phyloP scores from a whole-genome alignment of 64 coral and sea anemone species.

The Catalaphyllia jardinei region DNA sequence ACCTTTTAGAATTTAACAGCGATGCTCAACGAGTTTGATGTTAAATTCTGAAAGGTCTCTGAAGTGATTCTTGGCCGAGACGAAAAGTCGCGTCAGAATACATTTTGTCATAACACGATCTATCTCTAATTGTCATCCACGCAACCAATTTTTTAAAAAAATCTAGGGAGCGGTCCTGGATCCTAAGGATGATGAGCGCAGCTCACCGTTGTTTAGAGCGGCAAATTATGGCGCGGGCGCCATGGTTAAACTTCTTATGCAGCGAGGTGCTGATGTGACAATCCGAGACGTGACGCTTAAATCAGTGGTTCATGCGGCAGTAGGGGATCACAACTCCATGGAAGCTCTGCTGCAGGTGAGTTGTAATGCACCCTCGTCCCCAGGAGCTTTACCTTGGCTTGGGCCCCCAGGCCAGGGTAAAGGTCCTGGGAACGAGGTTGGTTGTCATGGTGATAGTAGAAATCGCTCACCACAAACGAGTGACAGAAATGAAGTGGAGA shows the following conservation, averaged over 20 bases:
- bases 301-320: slow-evolving; percentile 68
- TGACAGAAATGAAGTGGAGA: no score
- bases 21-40: no score
- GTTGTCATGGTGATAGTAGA: background rate
- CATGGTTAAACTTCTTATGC: slow-evolving; percentile 59
- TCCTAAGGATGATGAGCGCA: slow-evolving; percentile 45
- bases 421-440: no score
- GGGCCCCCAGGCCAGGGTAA: no score
- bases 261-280: slow-evolving; percentile 61
- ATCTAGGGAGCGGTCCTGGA: slow-evolving; percentile 52
- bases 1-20: no score
- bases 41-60: no score
- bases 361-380: no score
- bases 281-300: slow-evolving; percentile 34
- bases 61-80: no score
- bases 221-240: slow-evolving; percentile 48
- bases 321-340: slow-evolving; percentile 35
- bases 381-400: no score
- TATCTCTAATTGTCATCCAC: background rate
- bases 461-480: background rate
- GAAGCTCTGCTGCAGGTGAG: slow-evolving; percentile 65
- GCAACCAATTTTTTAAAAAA: no score
- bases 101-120: background rate
- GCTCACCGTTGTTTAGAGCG: slow-evolving; percentile 68
- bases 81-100: no score